Conservation (phyloP, 1,140 invertebrate genomes). For the Lethrus apterus region DNA sequence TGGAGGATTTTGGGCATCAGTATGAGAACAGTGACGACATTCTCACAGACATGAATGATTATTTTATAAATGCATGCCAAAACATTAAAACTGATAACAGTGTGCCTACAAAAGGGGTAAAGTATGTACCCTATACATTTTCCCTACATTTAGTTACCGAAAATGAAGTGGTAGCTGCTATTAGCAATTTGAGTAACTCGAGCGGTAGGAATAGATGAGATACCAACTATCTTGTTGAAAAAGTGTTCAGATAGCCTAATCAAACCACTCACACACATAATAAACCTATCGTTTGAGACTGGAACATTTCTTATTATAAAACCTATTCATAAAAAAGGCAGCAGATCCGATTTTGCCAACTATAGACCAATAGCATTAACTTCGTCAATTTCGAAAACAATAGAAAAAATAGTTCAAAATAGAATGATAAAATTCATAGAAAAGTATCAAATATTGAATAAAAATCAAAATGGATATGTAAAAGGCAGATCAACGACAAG, state of each 20-base stretch:
- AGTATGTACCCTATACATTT: not conserved
- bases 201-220: slow-evolving; percentile 20
- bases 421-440: slow-evolving; percentile 1
- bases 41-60: not conserved
- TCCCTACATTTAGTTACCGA: not conserved
- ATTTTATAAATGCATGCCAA: slow-evolving; percentile 7
- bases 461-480: not conserved
- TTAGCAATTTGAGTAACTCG: not conserved
- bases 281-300: slow-evolving; percentile 3
- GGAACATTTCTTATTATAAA: slow-evolving; percentile 13
- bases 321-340: slow-evolving; percentile 21
- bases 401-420: slow-evolving; percentile 1
- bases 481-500: not conserved
- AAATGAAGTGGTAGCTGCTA: not conserved
- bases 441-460: not conserved
- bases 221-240: slow-evolving; percentile 19
- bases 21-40: slow-evolving; percentile 1
- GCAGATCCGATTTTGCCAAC: slow-evolving; percentile 21
- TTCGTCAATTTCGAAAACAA: not conserved
- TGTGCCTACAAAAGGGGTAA: no score
- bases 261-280: slow-evolving; percentile 15
- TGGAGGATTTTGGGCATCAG: not conserved
- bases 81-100: no score
- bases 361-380: slow-evolving; percentile 26
- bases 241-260: slow-evolving; percentile 14